phyloP scores from a whole-genome alignment of 1,140 invertebrate species.

The Halictus rubicundus region DNA sequence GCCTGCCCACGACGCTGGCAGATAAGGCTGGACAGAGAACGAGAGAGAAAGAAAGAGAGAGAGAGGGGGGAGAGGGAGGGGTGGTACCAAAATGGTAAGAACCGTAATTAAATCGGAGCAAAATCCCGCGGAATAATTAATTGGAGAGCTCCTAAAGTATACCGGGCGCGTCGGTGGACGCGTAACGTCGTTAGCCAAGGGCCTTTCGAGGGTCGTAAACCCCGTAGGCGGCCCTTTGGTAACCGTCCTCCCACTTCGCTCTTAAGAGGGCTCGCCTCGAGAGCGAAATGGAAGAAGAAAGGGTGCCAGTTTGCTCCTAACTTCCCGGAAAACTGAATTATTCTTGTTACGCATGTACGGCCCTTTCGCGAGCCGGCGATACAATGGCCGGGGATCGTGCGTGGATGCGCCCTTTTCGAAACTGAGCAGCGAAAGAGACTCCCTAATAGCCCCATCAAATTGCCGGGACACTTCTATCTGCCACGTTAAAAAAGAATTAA shows the following conservation, averaged over 20 bases:
- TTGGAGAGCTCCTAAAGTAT: slow-evolving; percentile 72
- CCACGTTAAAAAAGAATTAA: too few species aligned
- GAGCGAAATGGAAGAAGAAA: slow-evolving; percentile 62
- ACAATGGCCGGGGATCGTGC: neutral
- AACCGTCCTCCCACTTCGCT: slow-evolving; percentile 55
- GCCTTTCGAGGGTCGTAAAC: slow-evolving; percentile 69
- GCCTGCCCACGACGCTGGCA: slow-evolving; percentile 10
- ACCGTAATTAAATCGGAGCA: slow-evolving; percentile 75
- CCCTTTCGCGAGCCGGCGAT: neutral
- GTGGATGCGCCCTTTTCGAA: neutral
- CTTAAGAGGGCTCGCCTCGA: slow-evolving; percentile 57
- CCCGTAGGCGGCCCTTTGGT: slow-evolving; percentile 64
- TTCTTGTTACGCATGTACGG: slow-evolving; percentile 48
- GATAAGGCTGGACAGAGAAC: slow-evolving; percentile 38
- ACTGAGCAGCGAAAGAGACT: neutral
- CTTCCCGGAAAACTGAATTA: slow-evolving; percentile 62
- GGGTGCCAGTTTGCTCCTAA: slow-evolving; percentile 60
- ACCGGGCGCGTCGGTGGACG: slow-evolving; percentile 70
- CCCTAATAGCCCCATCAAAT: neutral
- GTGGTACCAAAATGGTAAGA: slow-evolving; percentile 64
- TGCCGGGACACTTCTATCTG: too few species aligned
- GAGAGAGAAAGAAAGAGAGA: slow-evolving; percentile 29
- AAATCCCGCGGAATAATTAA: slow-evolving; percentile 77
- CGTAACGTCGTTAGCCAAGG: slow-evolving; percentile 72
- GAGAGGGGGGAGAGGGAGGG: slow-evolving; percentile 14